Evolutionary conservation across 2,888 invertebrate species (phyloP).

Genomic region (Lumbricus terrestris): DNA sequence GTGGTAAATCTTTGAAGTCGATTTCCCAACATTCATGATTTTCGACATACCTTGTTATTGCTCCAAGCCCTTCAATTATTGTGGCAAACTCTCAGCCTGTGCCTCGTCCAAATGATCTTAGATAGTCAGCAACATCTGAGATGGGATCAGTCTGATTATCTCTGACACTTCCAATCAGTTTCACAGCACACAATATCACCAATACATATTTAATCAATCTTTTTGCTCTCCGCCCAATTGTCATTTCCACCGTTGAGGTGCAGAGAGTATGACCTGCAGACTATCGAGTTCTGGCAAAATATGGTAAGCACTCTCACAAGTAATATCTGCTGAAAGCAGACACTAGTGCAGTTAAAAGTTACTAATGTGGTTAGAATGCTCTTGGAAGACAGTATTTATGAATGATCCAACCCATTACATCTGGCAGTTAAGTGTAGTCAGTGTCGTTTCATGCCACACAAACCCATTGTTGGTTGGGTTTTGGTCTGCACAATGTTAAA

Average conservation of each 20-base stretch:
- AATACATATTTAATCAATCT: background rate
- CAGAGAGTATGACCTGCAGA: background rate
- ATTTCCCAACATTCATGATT: no score
- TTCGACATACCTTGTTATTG: no score
- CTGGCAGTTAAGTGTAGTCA: background rate
- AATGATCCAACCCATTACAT: background rate
- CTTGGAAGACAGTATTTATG: no score
- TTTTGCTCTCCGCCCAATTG: background rate
- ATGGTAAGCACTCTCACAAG: background rate
- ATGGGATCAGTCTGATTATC: background rate
- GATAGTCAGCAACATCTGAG: background rate
- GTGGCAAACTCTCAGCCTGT: background rate
- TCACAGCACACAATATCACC: background rate
- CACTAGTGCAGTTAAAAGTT: background rate
- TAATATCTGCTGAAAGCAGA: background rate
- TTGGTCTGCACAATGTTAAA: no score
- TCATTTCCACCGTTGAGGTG: background rate
- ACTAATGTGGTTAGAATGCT: background rate
- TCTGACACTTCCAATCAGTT: background rate
- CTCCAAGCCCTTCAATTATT: no score
- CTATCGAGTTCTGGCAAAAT: background rate
- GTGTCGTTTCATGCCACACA: background rate
- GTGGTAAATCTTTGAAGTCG: no score
- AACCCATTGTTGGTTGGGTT: no score
- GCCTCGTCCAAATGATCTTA: background rate